Evolutionary conservation across 2,888 invertebrate species (phyloP).

Genomic region (Drosophila emarginata): DNA sequence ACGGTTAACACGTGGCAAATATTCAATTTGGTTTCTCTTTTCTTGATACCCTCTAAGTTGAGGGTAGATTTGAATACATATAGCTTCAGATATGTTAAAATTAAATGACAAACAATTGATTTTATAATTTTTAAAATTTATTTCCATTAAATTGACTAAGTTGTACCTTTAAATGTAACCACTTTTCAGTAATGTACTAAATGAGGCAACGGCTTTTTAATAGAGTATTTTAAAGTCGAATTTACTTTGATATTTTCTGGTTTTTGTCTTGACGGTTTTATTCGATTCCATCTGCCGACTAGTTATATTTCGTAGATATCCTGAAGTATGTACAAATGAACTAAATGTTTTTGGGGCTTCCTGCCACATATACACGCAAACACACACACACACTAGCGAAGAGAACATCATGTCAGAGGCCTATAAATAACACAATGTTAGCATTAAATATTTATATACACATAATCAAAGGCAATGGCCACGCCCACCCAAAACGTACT

Average conservation of each 20-base stretch:
- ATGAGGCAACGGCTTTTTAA: no score
- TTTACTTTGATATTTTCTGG: background rate
- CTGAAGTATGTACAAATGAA: background rate
- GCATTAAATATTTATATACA: slow-evolving; percentile 49
- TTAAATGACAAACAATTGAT: no score
- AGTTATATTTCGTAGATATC: background rate
- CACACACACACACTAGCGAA: slow-evolving; percentile 4
- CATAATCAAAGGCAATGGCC: slow-evolving; percentile 20
- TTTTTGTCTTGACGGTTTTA: background rate
- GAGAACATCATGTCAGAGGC: slow-evolving; percentile 40
- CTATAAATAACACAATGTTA: slow-evolving; percentile 42
- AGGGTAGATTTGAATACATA: background rate
- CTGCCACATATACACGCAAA: background rate
- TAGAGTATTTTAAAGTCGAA: background rate
- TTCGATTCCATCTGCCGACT: background rate
- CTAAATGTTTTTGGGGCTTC: background rate
- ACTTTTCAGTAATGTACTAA: no score
- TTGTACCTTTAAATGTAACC: no score
- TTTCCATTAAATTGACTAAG: no score
- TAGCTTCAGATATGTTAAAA: no score
- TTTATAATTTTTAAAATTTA: no score
- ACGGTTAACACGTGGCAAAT: slow-evolving; percentile 59
- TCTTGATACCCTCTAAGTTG: background rate
- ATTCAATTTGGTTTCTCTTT: slow-evolving; percentile 54
- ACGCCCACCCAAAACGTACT: slow-evolving; percentile 20